Conservation (phyloP, 2,113 vertebrate species). For the Lepisosteus oculatus region DNA sequence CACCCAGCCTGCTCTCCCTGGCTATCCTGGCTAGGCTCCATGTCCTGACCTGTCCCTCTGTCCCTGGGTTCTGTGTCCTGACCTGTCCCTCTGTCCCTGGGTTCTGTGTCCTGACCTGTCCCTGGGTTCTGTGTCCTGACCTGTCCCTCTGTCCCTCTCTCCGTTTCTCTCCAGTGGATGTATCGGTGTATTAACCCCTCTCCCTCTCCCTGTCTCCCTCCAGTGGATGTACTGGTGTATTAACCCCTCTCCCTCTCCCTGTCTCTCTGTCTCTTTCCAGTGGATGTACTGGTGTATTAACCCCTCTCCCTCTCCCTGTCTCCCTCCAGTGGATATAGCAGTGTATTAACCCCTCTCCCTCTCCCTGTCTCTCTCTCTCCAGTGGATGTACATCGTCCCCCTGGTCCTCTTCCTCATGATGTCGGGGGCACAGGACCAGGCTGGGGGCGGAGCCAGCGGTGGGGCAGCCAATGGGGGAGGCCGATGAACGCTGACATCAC, state of each 20-base stretch:
- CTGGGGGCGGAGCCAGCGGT: slow-evolving; percentile 74
- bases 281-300: not conserved
- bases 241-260: not conserved
- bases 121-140: too few species aligned
- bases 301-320: not conserved
- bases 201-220: slow-evolving; percentile 7
- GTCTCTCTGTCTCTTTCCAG: not conserved
- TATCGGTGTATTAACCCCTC: too few species aligned
- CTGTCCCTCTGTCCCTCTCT: too few species aligned
- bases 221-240: too few species aligned
- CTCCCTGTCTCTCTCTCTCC: slow-evolving; percentile 19
- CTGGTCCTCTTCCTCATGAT: slow-evolving; percentile 93
- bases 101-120: too few species aligned
- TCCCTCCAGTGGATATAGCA: not conserved
- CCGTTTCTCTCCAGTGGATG: too few species aligned
- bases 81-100: too few species aligned
- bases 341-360: not conserved
- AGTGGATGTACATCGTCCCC: slow-evolving; percentile 96
- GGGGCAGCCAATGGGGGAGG: slow-evolving; percentile 68
- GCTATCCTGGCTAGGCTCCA: too few species aligned
- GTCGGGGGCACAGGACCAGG: slow-evolving; percentile 86
- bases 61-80: too few species aligned
- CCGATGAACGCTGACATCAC: slow-evolving; percentile 44
- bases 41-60: too few species aligned
- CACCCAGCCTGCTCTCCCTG: too few species aligned